phyloP scores from a whole-genome alignment of 2,113 vertebrate species.

The Corythoichthys haematopterus region DNA sequence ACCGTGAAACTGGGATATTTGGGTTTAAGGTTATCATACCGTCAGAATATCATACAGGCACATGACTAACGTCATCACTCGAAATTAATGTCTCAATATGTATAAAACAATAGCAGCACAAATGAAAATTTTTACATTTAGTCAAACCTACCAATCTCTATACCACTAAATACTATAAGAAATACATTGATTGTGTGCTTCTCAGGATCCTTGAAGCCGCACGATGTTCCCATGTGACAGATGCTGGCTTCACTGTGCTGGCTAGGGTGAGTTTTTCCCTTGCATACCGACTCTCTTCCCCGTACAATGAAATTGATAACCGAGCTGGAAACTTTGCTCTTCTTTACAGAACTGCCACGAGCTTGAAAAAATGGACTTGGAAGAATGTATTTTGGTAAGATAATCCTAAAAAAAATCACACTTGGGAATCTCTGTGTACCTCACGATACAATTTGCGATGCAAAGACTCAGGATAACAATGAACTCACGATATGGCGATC shows the following conservation, averaged over 20 bases:
- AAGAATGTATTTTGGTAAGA: conserved; percentile 91
- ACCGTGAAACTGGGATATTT: too few relatives aligned
- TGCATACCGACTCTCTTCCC: background rate
- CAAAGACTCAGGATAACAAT: too few relatives aligned
- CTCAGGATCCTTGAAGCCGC: conserved; percentile 88
- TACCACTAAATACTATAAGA: too few relatives aligned
- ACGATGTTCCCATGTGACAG: conserved; percentile 87
- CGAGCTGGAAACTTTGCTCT: background rate
- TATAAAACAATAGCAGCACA: too few relatives aligned
- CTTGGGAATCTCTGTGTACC: background rate
- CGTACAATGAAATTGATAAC: background rate
- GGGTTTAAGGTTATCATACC: too few relatives aligned
- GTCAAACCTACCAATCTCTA: too few relatives aligned
- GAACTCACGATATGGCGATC: too few relatives aligned
- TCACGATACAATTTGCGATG: too few relatives aligned
- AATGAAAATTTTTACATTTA: too few relatives aligned
- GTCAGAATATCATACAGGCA: too few relatives aligned
- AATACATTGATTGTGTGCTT: background rate
- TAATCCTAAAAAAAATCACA: background rate
- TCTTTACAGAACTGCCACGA: conserved; percentile 82
- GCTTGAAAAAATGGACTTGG: conserved; percentile 93
- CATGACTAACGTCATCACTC: too few relatives aligned
- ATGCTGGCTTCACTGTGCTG: conserved; percentile 85
- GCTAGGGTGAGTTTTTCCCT: conserved; percentile 76
- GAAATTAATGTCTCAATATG: too few relatives aligned